Evolutionary conservation across 2,797 vertebrate genomes (phyloP).

Genomic region (Tokudaia muenninki): DNA sequence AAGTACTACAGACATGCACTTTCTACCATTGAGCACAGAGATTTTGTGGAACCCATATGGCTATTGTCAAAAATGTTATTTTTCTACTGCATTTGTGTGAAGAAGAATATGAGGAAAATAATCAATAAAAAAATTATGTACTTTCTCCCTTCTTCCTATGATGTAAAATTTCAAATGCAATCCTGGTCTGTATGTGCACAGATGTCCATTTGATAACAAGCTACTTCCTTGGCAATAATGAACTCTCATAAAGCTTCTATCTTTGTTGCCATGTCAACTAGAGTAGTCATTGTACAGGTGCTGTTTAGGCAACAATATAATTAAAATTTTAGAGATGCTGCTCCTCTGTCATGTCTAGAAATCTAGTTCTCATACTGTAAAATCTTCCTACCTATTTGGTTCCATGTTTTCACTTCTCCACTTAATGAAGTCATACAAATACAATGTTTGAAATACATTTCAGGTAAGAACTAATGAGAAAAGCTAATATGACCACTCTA

Average conservation of each 20-base stretch:
- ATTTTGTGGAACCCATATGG: not conserved
- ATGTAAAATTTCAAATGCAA: not conserved
- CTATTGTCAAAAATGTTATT: not conserved
- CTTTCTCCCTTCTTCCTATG: not conserved
- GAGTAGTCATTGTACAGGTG: not conserved
- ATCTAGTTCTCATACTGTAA: not conserved
- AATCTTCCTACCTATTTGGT: not conserved
- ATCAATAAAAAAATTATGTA: not conserved
- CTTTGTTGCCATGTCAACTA: not conserved
- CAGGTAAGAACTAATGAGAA: not conserved
- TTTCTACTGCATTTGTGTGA: not conserved
- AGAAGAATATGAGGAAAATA: not conserved
- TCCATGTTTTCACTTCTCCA: not conserved
- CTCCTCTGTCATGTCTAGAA: not conserved
- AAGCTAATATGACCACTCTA: not conserved
- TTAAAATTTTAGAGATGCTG: not conserved
- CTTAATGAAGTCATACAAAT: not conserved
- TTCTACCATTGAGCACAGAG: not conserved
- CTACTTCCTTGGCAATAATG: not conserved
- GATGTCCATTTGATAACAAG: not conserved
- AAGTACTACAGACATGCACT: not conserved
- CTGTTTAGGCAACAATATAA: not conserved
- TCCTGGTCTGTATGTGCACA: not conserved
- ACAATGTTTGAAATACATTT: not conserved
- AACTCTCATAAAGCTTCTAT: not conserved